Base-by-base conservation (phyloP, 2,113 vertebrate species). In the Siniperca knerii region DNA sequence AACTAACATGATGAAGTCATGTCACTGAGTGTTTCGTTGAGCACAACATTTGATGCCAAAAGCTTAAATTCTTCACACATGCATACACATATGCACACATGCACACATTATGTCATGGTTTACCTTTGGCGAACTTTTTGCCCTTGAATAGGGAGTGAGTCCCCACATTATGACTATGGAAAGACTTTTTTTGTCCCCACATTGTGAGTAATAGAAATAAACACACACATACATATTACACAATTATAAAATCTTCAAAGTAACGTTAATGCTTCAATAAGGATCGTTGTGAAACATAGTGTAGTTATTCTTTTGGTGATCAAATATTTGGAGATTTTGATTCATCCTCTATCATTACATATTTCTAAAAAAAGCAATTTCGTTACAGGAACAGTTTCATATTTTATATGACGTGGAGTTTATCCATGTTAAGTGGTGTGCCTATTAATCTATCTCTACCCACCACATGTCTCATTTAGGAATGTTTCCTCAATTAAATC, bases 401-500 rank as follows among this genome's bases (percentile, higher is more conserved):
- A 54, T 64, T 54, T 13, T 52, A 50, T 4, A 46, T 7, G 46
- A 75, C 52, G 8, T 15, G 3, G 40, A 6, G 44, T 57, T 68
- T 13, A 10, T 60, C 52, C 55, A 20, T 13, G 25, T 60, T 44
- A 72, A 79, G 0, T 10, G 0, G 1, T 29, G 4, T 69, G 8
- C 11, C 33, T 66, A 6, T 61, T 40, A 68, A 66, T 73, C 33
- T 46, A 23, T 81, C 52, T 76, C 42, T 20, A 50, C 12, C 62
- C 57, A 87, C 72, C 50, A 50, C 68, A 82, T 64, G 70, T 62
- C 42, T 68, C 46, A 79, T 65, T 90, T 33, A 62, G 40, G 33
- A 80, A 50, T 33, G 37, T 60, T 62, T 69, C 69, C 61, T 82
- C 46, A 68, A 62, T 87, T 46, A 79, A 81, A 77, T 85, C 35